Percentiles rank a stretch among this genome's conserved stretches.
phyloP scores from a whole-genome alignment of 2,113 vertebrate genomes.

The Cryptomyrus ogoouensis region DNA sequence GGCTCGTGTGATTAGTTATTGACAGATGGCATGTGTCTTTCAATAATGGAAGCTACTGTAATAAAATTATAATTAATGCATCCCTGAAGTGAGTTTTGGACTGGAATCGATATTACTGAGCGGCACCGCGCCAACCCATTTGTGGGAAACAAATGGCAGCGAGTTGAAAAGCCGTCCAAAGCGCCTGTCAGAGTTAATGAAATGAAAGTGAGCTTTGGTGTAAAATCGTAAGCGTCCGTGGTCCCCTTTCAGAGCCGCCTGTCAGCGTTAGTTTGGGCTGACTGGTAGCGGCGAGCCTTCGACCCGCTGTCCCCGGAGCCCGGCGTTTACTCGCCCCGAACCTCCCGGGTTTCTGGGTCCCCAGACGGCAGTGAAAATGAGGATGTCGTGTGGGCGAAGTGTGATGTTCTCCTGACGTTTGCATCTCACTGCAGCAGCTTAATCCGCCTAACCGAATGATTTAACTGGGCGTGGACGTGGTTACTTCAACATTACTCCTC shows the following conservation, averaged over 20 bases:
- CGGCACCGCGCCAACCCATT: neutral
- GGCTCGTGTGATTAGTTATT: neutral
- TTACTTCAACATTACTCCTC: neutral
- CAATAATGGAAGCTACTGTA: neutral
- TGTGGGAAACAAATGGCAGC: neutral
- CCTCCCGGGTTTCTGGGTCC: neutral
- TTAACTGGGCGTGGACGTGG: neutral
- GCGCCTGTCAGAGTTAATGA: neutral
- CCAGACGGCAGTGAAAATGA: neutral
- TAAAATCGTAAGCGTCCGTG: neutral
- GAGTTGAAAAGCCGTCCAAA: neutral
- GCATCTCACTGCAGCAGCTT: neutral
- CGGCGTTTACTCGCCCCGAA: neutral
- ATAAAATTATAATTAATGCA: constrained; percentile 10
- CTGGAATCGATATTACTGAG: constrained; percentile 14
- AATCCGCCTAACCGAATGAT: neutral
- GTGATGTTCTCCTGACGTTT: neutral
- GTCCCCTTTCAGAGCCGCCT: neutral
- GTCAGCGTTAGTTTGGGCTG: neutral
- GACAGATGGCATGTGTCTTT: neutral
- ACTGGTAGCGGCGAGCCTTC: neutral
- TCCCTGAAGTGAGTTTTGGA: constrained; percentile 10
- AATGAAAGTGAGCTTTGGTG: neutral
- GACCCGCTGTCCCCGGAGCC: neutral
- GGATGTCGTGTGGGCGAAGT: neutral